Conservation (phyloP, 2,113 vertebrate genomes). For the Sapayoa aenigma region DNA sequence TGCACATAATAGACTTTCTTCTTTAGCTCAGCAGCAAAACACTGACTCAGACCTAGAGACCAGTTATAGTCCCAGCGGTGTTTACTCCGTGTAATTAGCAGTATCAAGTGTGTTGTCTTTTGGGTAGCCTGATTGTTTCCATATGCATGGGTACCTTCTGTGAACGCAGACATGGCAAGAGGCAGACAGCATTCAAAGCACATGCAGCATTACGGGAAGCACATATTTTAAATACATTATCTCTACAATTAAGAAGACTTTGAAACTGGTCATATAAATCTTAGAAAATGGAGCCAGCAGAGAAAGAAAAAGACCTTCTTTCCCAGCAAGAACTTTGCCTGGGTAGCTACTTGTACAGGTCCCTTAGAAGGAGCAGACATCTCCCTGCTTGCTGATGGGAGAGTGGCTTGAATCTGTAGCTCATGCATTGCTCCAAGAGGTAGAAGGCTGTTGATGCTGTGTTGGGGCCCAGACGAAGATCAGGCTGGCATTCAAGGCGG, state of each 20-base stretch:
- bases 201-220: background rate
- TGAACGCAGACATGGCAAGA: constrained; percentile 8
- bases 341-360: background rate
- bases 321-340: background rate
- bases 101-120: constrained; percentile 59
- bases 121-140: constrained; percentile 68
- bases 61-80: constrained; percentile 17
- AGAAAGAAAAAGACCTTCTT: background rate
- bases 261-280: constrained; percentile 61
- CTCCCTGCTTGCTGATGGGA: background rate
- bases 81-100: constrained; percentile 60
- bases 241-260: constrained; percentile 61
- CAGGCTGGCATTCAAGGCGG: background rate
- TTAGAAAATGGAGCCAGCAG: background rate
- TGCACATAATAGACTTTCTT: constrained; percentile 2
- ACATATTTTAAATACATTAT: constrained; percentile 68
- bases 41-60: constrained; percentile 39
- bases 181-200: constrained; percentile 9
- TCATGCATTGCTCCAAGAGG: background rate
- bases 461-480: constrained; percentile 11
- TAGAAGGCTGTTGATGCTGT: constrained; percentile 12
- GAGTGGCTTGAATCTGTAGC: background rate
- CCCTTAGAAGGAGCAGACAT: background rate
- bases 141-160: constrained; percentile 61
- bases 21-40: constrained; percentile 35